Conservation (phyloP, 2,113 vertebrate species). For the Neomonachus schauinslandi region DNA sequence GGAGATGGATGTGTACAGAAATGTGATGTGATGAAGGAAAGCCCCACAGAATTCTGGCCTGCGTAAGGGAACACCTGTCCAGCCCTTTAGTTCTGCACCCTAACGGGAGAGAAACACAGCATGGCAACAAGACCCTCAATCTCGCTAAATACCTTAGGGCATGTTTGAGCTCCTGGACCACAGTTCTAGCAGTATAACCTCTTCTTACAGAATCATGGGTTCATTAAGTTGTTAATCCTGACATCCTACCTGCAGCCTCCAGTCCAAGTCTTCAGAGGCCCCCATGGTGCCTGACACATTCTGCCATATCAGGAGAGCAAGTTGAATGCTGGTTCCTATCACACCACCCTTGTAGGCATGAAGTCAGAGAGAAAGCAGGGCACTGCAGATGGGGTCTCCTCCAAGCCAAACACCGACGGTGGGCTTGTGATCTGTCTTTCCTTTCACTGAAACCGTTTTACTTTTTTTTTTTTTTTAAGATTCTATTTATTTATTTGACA, state of each 20-base stretch:
- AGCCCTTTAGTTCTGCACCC: background rate
- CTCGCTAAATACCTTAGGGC: slow-evolving; percentile 40
- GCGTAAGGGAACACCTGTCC: background rate
- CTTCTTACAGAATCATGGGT: background rate
- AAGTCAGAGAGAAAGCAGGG: slow-evolving; percentile 54
- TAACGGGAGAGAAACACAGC: accelerated
- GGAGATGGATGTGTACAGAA: background rate
- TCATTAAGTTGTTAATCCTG: background rate
- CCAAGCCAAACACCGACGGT: background rate
- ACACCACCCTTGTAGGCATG: background rate
- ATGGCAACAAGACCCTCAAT: background rate
- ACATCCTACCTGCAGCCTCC: background rate
- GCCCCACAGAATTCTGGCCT: background rate
- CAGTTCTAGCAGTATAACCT: slow-evolving; percentile 36
- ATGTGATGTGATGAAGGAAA: background rate
- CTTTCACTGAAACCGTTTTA: background rate
- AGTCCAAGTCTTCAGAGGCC: slow-evolving; percentile 3
- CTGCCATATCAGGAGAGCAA: slow-evolving; percentile 24
- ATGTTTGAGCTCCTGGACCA: slow-evolving; percentile 7
- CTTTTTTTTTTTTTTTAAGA: no score
- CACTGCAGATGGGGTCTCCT: background rate
- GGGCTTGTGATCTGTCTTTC: background rate
- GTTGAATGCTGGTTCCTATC: slow-evolving; percentile 21
- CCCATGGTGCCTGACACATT: slow-evolving; percentile 54
- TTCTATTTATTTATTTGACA: no score